Conservation (phyloP, 2,888 invertebrate genomes). For the Steinernema scapterisci region DNA sequence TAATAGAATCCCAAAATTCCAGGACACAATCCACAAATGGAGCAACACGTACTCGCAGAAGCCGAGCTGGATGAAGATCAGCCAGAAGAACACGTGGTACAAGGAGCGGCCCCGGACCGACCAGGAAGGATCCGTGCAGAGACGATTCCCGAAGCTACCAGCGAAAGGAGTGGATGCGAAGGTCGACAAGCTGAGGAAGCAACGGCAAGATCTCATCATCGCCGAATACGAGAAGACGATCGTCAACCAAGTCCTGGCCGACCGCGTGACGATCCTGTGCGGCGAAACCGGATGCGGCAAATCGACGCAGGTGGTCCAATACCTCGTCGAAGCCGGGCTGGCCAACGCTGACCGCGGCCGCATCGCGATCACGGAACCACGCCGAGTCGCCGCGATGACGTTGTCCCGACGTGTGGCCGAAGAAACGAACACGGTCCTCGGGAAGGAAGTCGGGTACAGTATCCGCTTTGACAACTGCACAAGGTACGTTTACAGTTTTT, state of each 20-base stretch:
- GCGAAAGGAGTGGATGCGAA: not conserved
- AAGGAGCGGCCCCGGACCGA: not conserved
- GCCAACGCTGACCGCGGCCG: slow-evolving; percentile 74
- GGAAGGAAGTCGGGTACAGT: slow-evolving; percentile 81
- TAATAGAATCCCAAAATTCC: too few relatives aligned
- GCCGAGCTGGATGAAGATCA: not conserved
- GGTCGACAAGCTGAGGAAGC: not conserved
- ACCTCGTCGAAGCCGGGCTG: slow-evolving; percentile 85
- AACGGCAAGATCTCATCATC: not conserved
- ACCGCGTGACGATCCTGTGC: not conserved
- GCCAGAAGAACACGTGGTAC: slow-evolving; percentile 6
- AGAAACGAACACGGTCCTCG: slow-evolving; percentile 80
- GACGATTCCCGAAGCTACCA: not conserved
- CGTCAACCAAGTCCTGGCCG: not conserved
- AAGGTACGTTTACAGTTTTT: not conserved
- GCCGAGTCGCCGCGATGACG: slow-evolving; percentile 85
- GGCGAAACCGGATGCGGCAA: slow-evolving; percentile 94
- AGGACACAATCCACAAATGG: not conserved
- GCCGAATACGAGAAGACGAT: slow-evolving; percentile 7
- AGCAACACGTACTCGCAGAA: not conserved
- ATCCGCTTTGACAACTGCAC: slow-evolving; percentile 74
- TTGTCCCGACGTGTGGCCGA: slow-evolving; percentile 87
- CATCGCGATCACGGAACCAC: slow-evolving; percentile 87
- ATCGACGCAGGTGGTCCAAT: slow-evolving; percentile 88
- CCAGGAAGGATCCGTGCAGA: not conserved